phyloP scores from a whole-genome alignment of 2,888 invertebrate species.

The Perdita meconis region DNA sequence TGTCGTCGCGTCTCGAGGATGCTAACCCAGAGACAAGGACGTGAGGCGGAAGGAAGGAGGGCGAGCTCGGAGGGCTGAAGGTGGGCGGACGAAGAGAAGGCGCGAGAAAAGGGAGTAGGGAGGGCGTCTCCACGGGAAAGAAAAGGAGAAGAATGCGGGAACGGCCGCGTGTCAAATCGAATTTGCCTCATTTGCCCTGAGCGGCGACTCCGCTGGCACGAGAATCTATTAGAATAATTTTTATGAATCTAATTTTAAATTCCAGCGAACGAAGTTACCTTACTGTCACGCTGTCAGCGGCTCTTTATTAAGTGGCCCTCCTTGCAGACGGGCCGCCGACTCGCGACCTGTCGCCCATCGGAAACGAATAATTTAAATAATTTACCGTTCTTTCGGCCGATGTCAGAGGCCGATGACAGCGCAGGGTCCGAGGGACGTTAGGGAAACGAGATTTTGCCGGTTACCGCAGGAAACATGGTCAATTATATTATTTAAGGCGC shows the following conservation, averaged over 20 bases:
- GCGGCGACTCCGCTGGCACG: conserved; percentile 73
- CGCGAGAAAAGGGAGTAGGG: conserved; percentile 10
- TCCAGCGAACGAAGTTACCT: conserved; percentile 82
- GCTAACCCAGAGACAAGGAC: conserved; percentile 64
- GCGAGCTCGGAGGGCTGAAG: conserved; percentile 35
- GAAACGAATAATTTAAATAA: conserved; percentile 76
- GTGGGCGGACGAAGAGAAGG: conserved; percentile 36
- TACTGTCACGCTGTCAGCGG: conserved; percentile 81
- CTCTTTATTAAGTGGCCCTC: conserved; percentile 81
- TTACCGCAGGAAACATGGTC: conserved; percentile 20
- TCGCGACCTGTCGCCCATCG: conserved; percentile 69
- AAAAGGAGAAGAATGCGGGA: conserved; percentile 70
- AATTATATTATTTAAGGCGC: conserved; percentile 24
- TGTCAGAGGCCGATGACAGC: conserved; percentile 5
- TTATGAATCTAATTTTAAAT: conserved; percentile 84
- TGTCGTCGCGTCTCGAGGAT: conserved; percentile 42
- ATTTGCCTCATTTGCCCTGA: conserved; percentile 82
- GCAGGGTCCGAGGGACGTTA: neutral
- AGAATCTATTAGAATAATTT: conserved; percentile 84
- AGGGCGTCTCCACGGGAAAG: conserved; percentile 37
- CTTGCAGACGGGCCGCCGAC: conserved; percentile 53
- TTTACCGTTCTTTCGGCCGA: conserved; percentile 61
- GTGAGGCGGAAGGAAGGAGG: conserved; percentile 49
- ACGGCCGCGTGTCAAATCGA: conserved; percentile 82
- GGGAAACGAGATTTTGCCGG: conserved; percentile 47